A percentile compares a stretch with the other conserved stretches of the same genome.
Conservation (phyloP, 2,797 vertebrate species). For the Sebastes minor region DNA sequence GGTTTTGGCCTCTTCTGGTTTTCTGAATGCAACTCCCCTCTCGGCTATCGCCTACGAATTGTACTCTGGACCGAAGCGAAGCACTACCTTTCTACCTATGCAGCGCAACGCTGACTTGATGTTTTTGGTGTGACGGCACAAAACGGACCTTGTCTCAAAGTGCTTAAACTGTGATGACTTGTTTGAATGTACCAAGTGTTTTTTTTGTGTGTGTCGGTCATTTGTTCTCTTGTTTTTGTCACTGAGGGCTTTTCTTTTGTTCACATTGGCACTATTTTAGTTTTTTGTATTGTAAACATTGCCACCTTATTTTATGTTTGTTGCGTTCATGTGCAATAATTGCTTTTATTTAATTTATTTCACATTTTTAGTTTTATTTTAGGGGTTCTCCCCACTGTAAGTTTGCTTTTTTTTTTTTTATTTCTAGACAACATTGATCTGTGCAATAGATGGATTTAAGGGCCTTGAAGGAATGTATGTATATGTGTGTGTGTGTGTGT, state of each 20-base stretch:
- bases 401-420: conserved; percentile 13
- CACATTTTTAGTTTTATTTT: conserved; percentile 63
- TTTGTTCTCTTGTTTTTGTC: conserved; percentile 55
- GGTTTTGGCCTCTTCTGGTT: conserved; percentile 29
- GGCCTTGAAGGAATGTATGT: conserved; percentile 54
- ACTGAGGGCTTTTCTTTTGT: conserved; percentile 47
- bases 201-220: conserved; percentile 84
- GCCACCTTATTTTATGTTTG: conserved; percentile 66
- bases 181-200: conserved; percentile 79
- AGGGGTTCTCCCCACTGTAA: conserved; percentile 21
- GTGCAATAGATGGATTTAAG: conserved; percentile 79
- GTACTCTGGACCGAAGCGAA: conserved; percentile 59
- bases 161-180: conserved; percentile 80
- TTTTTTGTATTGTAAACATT: conserved; percentile 59
- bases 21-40: conserved; percentile 47
- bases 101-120: conserved; percentile 73
- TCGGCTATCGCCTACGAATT: conserved; percentile 38
- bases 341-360: conserved; percentile 80
- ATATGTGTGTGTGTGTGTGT: neutral
- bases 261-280: conserved; percentile 65
- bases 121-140: conserved; percentile 74
- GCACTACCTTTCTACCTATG: conserved; percentile 80
- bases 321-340: conserved; percentile 75
- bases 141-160: conserved; percentile 70
- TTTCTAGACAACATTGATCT: conserved; percentile 50